Conservation (phyloP, 2,113 vertebrate genomes). For the Corythaeola cristata region DNA sequence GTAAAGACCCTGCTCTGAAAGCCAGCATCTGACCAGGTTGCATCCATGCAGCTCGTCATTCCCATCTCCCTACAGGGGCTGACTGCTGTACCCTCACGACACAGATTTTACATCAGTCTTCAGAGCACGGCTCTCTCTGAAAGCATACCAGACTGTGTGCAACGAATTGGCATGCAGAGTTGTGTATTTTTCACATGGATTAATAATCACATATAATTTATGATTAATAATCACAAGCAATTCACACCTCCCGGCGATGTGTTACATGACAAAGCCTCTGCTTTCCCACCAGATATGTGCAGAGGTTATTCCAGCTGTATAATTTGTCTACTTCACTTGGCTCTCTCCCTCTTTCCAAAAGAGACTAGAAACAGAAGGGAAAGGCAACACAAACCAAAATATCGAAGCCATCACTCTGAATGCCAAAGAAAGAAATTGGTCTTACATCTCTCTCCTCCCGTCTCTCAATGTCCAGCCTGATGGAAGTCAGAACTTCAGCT, state of each 20-base stretch:
- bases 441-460: background rate
- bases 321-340: background rate
- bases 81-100: background rate
- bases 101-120: background rate
- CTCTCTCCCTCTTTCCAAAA: background rate
- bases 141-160: rapidly evolving
- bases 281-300: background rate
- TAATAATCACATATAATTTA: background rate
- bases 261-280: background rate
- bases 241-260: background rate
- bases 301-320: background rate
- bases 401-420: background rate
- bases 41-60: background rate
- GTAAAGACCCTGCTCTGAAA: background rate
- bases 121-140: background rate
- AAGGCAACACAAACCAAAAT: background rate
- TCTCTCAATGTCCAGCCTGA: background rate
- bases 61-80: background rate
- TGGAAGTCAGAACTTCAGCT: background rate
- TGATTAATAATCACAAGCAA: background rate
- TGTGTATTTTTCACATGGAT: background rate
- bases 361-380: background rate
- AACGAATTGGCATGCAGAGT: background rate
- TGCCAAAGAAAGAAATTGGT: background rate
- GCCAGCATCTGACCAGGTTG: background rate